Evolutionary conservation across 1,140 invertebrate genomes (phyloP).

Genomic region (Holotrichia oblita): DNA sequence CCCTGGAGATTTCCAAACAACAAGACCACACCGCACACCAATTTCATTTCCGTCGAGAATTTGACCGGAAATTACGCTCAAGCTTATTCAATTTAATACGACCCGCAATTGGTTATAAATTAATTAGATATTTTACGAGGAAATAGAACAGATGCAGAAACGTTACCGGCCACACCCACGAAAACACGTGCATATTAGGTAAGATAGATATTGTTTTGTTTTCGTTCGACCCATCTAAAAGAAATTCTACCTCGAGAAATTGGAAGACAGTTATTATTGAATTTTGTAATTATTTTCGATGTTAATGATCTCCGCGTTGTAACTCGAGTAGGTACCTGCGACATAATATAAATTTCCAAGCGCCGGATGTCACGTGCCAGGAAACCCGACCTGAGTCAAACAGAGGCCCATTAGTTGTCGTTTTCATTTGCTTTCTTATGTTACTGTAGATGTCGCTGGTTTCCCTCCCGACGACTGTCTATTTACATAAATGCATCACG

Average conservation of each 20-base stretch:
- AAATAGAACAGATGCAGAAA: not conserved
- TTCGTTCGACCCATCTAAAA: no score
- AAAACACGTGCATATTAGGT: no score
- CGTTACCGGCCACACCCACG: no score
- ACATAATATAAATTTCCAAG: conserved; percentile 44
- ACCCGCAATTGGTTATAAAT: conserved; percentile 30
- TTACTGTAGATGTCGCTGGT: conserved; percentile 34
- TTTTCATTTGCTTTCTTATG: conserved; percentile 41
- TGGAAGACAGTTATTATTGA: not conserved
- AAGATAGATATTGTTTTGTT: no score
- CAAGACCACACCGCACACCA: conserved; percentile 39
- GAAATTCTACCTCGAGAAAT: not conserved
- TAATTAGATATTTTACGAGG: not conserved
- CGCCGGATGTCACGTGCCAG: conserved; percentile 51
- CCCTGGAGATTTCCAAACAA: conserved; percentile 27
- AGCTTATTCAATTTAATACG: conserved; percentile 40
- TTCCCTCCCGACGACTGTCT: conserved; percentile 26
- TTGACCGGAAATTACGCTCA: conserved; percentile 44
- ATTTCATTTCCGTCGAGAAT: conserved; percentile 47
- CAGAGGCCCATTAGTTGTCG: conserved; percentile 50
- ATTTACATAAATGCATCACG: conserved; percentile 35
- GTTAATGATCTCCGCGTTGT: conserved; percentile 45
- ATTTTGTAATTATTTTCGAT: conserved; percentile 45
- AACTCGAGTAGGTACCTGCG: conserved; percentile 47
- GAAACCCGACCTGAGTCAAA: conserved; percentile 54